Evolutionary conservation across 2,113 vertebrate species (phyloP), one percentile per base, ranked within the genome.

Genomic region (Cranoglanis bouderius): DNA sequence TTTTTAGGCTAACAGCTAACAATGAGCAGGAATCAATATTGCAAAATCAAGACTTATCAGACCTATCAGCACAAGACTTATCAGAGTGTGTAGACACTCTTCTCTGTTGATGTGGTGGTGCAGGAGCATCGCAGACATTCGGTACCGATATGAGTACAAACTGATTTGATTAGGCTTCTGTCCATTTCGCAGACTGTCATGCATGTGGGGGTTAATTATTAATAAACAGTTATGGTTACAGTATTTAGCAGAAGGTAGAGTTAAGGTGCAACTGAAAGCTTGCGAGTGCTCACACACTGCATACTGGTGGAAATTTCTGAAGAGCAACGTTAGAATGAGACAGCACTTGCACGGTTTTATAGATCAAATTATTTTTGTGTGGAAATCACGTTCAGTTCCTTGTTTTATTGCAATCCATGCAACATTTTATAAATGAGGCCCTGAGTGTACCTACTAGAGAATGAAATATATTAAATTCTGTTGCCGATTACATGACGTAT

Each of bases 371-470:
- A 46, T 46, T 77, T 40, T 46, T 46, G 26, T 80, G 43, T 80
- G 75, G 75, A 29, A 5, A 32, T 80, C 78, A 81, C 3, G 6
- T 35, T 81, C 19, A 32, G n/a, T 81, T 32, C 5, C 49, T 53
- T 49, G 26, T 78, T 55, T 80, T 21, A 10, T n/a, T 24, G 7
- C 6, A 38, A 38, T 82, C 80, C 32, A 35, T 21, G 53, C 18
- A 57, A 38, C 32, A 82, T 82, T 82, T 59, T 57, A 55, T 82
- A 57, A 82, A 82, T 57, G 32, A 82, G 53, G 80, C 32, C 80
- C 32, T 38, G 32, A 3, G 53, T 38, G 32, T 81, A 81, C 78
- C 78, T 19, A 7, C 7, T 81, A 32, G 32, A 53, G 6, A 81
- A 19, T 3, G 4, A 49, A 78, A 49, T 82, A 55, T 82, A 55